Base-by-base conservation (phyloP, 2,113 vertebrate genomes). In the Calyptommatus sinebrachiatus region DNA sequence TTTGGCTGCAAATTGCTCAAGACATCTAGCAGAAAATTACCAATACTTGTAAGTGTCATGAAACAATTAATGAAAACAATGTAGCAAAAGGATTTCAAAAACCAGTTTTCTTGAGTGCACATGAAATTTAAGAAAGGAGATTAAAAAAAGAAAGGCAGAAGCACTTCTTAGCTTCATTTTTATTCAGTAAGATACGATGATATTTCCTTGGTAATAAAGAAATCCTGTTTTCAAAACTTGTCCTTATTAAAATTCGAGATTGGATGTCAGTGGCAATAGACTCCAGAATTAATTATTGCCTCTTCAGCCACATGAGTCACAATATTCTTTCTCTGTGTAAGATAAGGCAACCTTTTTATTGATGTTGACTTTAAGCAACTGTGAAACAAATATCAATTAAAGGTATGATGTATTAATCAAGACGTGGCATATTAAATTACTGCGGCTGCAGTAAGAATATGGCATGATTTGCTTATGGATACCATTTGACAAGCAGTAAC, bases 211-310 rank as follows among this genome's bases (percentile, higher is more conserved):
- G 76, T 74, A 67, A 28, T 83, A 68, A 21, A 81, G 57, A 77
- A 81, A 46, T 79, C 24, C 85, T 18, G 73, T 63, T 83, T n/a
- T 60, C 86, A 71, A 82, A 77, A 86, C 67, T 71, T 74, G 9
- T 31, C 87, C 31, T 87, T 67, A 86, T n/a, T 74, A 86, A 89
- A 11, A 86, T 71, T 21, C 67, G 50, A 50, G 82, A 88, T 77
- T 77, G 85, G 67, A 79, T 88, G 89, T 93, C 87, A 63, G 83
- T 81, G 28, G 80, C 68, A 4, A 65, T 21, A 53, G 29, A 35
- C 83, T 83, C 6, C 85, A 76, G 90, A 87, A 87, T 81, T 77
- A 65, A 89, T 84, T 84, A 73, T 65, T 84, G 11, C 9, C 31
- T 48, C 80, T 85, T 85, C 2, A 79, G 76, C 78, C 0, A 16